These are phyloP conservation scores for Homalodisca vitripennis DNA, from an alignment of 1,140 invertebrate genomes.

Conservation along the genomic window DNA sequence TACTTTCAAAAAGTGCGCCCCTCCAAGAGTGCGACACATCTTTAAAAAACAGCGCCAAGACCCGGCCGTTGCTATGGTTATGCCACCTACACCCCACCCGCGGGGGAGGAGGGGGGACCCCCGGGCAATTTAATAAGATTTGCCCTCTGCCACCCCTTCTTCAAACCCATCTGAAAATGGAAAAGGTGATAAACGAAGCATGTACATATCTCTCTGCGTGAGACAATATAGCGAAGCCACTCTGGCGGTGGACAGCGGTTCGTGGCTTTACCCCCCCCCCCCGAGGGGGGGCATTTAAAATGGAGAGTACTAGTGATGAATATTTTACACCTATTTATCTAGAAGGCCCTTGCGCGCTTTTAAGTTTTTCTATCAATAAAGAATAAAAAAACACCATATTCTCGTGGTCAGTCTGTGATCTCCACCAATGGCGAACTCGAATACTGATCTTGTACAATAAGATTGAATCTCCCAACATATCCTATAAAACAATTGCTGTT, in stretches of 20 bases:
- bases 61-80: conserved; percentile 23
- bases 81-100: neutral
- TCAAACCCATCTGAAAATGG: conserved; percentile 41
- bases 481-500: no score
- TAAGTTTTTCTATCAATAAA: no score
- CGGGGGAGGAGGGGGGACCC: conserved; percentile 25
- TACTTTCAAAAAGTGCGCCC: conserved; percentile 34
- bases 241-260: neutral
- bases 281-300: no score
- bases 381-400: no score
- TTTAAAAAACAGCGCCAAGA: conserved; percentile 28
- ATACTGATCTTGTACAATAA: no score
- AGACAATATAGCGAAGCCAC: conserved; percentile 43
- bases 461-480: no score
- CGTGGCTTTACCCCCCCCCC: no score
- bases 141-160: conserved; percentile 37
- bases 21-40: conserved; percentile 29
- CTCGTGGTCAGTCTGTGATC: no score
- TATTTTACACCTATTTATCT: no score
- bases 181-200: conserved; percentile 46
- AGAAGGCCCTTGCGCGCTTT: no score
- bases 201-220: conserved; percentile 26
- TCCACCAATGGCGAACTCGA: no score
- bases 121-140: conserved; percentile 49
- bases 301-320: no score